Percentiles rank a stretch among this genome's conserved stretches.
These are phyloP conservation scores for Drosophila kuntzei DNA, from an alignment of 2,888 invertebrate species.

Conservation along the genomic window DNA sequence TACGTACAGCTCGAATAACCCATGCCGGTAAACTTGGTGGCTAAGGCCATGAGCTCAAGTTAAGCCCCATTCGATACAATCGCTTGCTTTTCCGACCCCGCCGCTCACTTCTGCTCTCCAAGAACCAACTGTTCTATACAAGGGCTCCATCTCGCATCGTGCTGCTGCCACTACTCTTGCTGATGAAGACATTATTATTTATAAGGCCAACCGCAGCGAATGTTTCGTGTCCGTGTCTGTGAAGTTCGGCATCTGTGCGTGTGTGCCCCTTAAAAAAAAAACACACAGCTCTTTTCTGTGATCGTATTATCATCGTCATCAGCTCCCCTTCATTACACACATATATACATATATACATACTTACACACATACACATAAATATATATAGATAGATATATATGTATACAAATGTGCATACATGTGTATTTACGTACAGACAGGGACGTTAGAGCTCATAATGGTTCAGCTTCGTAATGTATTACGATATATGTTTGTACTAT, in stretches of 20 bases:
- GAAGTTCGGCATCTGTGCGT: slow-evolving; percentile 20
- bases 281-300: slow-evolving; percentile 27
- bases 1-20: slow-evolving; percentile 25
- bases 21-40: slow-evolving; percentile 21
- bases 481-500: neutral
- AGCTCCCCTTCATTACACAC: slow-evolving; percentile 38
- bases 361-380: neutral
- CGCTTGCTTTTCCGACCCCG: slow-evolving; percentile 26
- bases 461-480: slow-evolving; percentile 3
- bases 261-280: slow-evolving; percentile 34
- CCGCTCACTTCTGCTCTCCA: slow-evolving; percentile 1
- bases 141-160: slow-evolving; percentile 25
- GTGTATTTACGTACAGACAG: slow-evolving; percentile 2
- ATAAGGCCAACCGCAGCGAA: slow-evolving; percentile 69
- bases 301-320: slow-evolving; percentile 42
- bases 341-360: neutral
- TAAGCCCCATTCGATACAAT: slow-evolving; percentile 50
- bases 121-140: slow-evolving; percentile 8
- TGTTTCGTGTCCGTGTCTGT: slow-evolving; percentile 43
- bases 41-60: slow-evolving; percentile 25
- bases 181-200: slow-evolving; percentile 72
- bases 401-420: neutral
- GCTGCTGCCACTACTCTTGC: slow-evolving; percentile 53
- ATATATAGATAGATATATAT: neutral
- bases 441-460: slow-evolving; percentile 1